Conservation (phyloP, 2,113 vertebrate genomes). For the Xiphorhynchus elegans region DNA sequence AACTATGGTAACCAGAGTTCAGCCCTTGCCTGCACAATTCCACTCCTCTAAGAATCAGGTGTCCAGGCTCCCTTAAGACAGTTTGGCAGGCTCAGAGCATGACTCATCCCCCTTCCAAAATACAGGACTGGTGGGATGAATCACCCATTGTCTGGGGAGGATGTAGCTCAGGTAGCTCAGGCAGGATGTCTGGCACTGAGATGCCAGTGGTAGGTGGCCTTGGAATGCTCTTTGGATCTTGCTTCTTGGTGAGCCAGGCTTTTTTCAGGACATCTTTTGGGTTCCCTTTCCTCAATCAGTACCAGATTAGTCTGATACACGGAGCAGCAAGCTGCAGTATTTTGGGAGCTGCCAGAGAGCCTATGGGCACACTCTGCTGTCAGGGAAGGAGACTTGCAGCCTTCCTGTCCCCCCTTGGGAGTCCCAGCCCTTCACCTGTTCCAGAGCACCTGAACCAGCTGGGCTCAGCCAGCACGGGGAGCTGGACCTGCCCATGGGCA, state of each 20-base stretch:
- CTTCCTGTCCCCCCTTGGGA: not conserved
- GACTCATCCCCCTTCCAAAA: not conserved
- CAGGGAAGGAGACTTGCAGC: not conserved
- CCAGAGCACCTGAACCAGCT: not conserved
- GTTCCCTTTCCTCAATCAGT: not conserved
- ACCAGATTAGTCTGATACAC: not conserved
- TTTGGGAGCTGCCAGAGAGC: not conserved
- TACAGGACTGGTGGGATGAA: not conserved
- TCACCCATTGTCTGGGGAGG: not conserved
- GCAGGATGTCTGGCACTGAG: not conserved
- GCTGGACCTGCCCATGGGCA: not conserved
- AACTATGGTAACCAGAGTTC: not conserved
- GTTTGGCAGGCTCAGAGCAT: not conserved
- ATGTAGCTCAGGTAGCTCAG: not conserved
- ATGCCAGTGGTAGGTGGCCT: not conserved
- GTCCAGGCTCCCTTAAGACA: not conserved
- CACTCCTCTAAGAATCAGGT: not conserved
- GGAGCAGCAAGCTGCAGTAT: not conserved
- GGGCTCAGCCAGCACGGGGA: accelerated
- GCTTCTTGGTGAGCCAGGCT: not conserved
- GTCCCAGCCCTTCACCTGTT: not conserved
- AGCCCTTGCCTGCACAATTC: not conserved
- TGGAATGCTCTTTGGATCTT: not conserved
- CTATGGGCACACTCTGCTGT: not conserved
- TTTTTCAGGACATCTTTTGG: not conserved